These are phyloP conservation scores for Noctilio leporinus DNA, from an alignment of 2,113 vertebrate genomes.

Conservation along the genomic window DNA sequence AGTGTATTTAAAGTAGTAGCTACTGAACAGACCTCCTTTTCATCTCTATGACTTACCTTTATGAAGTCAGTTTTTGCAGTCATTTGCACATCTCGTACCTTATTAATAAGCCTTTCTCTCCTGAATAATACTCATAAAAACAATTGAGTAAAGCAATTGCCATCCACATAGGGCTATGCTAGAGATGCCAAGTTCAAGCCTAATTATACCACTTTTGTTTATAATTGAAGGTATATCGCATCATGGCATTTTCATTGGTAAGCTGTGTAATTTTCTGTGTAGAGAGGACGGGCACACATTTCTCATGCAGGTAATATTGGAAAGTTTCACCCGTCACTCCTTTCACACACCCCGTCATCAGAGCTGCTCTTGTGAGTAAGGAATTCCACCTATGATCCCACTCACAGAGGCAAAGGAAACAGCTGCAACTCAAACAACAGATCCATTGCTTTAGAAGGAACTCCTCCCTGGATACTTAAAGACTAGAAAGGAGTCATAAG, in stretches of 20 bases:
- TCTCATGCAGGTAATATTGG: constrained; percentile 26
- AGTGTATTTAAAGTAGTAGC: background rate
- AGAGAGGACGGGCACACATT: constrained; percentile 37
- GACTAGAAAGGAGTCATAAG: background rate
- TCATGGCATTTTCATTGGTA: constrained; percentile 36
- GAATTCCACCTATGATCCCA: background rate
- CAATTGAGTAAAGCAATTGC: constrained; percentile 50
- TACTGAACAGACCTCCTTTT: background rate
- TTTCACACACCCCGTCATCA: constrained; percentile 18
- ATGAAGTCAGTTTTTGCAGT: constrained; percentile 46
- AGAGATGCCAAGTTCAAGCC: constrained; percentile 53
- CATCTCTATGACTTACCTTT: constrained; percentile 7
- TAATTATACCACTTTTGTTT: constrained; percentile 69
- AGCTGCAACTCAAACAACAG: background rate
- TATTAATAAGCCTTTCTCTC: constrained; percentile 59
- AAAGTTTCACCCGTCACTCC: background rate
- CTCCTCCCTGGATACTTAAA: background rate
- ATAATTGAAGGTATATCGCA: constrained; percentile 63
- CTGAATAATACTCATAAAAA: constrained; percentile 58
- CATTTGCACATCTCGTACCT: constrained; percentile 6
- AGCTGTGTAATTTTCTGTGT: constrained; percentile 57
- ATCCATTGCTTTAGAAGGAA: background rate
- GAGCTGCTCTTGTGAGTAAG: background rate
- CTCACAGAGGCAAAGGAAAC: background rate
- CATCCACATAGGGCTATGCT: background rate